Base-by-base conservation (phyloP, 2,113 vertebrate species). In the Lophura nycthemera region DNA sequence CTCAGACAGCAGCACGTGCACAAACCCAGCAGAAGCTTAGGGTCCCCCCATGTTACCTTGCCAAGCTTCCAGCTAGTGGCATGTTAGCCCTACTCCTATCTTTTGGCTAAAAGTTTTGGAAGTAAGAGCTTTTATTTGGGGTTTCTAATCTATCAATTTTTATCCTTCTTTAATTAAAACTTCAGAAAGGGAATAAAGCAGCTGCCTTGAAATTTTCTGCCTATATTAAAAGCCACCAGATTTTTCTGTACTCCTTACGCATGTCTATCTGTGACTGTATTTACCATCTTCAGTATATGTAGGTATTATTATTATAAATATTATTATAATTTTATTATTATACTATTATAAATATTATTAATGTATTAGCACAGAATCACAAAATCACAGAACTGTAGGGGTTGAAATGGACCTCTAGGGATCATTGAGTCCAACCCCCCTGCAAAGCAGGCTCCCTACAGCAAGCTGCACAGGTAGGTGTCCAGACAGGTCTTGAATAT, bases 131-230 rank as follows among this genome's bases (percentile, higher is more conserved):
- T 93, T 84, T 90, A 91, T 30, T 30, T 34, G 48, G 32, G 56
- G 64, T 72, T 70, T 82, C 40, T 34, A 72, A 64, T 88, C 91
- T 45, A 57, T 81, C 84, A 85, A 43, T 93, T 92, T 93, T 92
- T 95, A 95, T 88, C 67, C 47, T 94, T 50, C 78, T 93, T 93
- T 84, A 96, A 94, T 95, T 95, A 86, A 95, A 95, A 95, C 85
- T 79, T 38, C 72, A 83, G 79, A 40, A 76, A 74, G 48, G 71
- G 38, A 27, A 81, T 92, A 90, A 94, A 86, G 59, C 32, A 75
- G 54, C 64, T 90, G 69, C 59, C 65, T 83, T 94, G 40, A 93
- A 93, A 48, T 77, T 47, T 42, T 43, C 27, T 82, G 86, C 34
- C 59, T 79, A 22, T 63, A 86, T 70, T 89, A 89, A 96, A 86